Evolutionary conservation across 1,140 invertebrate genomes (phyloP).

Genomic region (Teleopsis dalmanni): DNA sequence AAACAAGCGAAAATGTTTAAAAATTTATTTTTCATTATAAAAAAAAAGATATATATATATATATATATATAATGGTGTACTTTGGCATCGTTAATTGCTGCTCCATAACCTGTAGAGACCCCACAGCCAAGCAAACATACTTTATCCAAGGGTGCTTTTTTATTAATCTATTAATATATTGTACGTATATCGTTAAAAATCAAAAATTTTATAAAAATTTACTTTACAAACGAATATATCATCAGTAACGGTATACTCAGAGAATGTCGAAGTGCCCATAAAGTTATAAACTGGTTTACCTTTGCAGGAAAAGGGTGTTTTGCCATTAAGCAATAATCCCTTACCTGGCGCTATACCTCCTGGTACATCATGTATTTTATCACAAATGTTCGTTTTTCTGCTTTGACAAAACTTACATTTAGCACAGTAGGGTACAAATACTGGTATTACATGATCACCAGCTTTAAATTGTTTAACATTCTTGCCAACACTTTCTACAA

Average conservation of each 20-base stretch:
- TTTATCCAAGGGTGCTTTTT: slow-evolving; percentile 76
- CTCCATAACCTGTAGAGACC: slow-evolving; percentile 85
- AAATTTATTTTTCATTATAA: too few species aligned
- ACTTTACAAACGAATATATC: slow-evolving; percentile 91
- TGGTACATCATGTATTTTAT: slow-evolving; percentile 83
- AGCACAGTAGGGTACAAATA: slow-evolving; percentile 93
- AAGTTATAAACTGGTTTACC: slow-evolving; percentile 84
- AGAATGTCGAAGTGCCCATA: slow-evolving; percentile 97
- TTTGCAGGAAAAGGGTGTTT: slow-evolving; percentile 83
- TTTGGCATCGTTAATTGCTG: slow-evolving; percentile 90
- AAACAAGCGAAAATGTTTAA: too few species aligned
- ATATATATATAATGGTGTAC: too few species aligned
- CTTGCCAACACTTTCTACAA: slow-evolving; percentile 92
- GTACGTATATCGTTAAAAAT: too few species aligned
- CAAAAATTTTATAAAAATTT: too few species aligned
- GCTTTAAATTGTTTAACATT: slow-evolving; percentile 81
- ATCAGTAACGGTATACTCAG: slow-evolving; percentile 95
- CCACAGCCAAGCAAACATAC: slow-evolving; percentile 96
- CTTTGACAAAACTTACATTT: slow-evolving; percentile 96
- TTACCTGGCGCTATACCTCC: too few species aligned
- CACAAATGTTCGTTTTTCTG: slow-evolving; percentile 93
- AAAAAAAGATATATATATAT: too few species aligned
- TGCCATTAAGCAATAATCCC: slow-evolving; percentile 95
- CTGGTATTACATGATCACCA: slow-evolving; percentile 93
- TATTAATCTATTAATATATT: slow-evolving; percentile 48